These are phyloP conservation scores for Atta texana DNA, from an alignment of 1,140 invertebrate genomes.

Conservation along the genomic window DNA sequence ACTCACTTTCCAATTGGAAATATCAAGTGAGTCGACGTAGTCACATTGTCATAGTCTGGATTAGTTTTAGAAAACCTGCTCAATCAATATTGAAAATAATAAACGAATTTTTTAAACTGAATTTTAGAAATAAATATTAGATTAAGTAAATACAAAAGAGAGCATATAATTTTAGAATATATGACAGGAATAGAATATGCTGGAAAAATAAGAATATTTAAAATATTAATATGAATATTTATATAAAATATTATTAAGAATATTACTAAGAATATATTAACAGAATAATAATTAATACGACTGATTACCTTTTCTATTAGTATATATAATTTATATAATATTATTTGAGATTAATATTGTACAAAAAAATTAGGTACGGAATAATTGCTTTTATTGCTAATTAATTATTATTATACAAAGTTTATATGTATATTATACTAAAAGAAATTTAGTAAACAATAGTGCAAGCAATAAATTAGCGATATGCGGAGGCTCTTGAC, in stretches of 20 bases:
- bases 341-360: not conserved
- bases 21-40: slow-evolving; percentile 15
- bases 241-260: not conserved
- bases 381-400: not conserved
- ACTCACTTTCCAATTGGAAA: slow-evolving; percentile 44
- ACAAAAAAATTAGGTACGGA: not conserved
- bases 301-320: not conserved
- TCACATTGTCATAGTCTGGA: slow-evolving; percentile 19
- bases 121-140: not conserved
- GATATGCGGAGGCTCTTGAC: slow-evolving; percentile 20
- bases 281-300: not conserved
- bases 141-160: not conserved
- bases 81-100: not conserved
- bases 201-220: not conserved
- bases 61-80: slow-evolving; percentile 9
- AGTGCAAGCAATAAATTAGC: slow-evolving; percentile 17
- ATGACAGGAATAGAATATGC: not conserved
- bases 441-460: slow-evolving; percentile 12
- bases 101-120: not conserved
- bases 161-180: not conserved
- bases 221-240: not conserved
- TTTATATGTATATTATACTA: not conserved
- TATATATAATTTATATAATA: not conserved
- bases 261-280: not conserved
- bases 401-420: not conserved